Conservation (phyloP, 2,888 invertebrate species). For the Agriotes lineatus region DNA sequence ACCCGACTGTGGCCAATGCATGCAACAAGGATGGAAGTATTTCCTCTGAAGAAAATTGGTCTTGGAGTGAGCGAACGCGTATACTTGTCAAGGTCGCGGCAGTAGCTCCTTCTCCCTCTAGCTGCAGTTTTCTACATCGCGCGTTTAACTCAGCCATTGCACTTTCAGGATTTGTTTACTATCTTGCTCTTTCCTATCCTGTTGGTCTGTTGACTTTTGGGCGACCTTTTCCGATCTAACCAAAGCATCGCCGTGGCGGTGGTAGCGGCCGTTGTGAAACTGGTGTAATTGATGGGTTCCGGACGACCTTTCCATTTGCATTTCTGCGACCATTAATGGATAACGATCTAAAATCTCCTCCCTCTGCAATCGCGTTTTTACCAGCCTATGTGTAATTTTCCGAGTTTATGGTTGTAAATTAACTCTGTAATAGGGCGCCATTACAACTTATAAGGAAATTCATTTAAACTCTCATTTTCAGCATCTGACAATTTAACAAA, state of each 20-base stretch:
- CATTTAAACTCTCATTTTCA: too few species aligned
- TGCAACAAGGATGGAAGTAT: neutral
- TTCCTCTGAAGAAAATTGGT: slow-evolving; percentile 9
- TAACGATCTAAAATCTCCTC: too few species aligned
- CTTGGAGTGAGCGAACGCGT: slow-evolving; percentile 24
- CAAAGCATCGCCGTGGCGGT: neutral
- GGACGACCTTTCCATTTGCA: neutral
- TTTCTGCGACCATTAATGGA: too few species aligned
- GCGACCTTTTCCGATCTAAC: neutral
- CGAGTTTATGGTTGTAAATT: too few species aligned
- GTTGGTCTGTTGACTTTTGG: neutral
- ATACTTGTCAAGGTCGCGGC: slow-evolving; percentile 29
- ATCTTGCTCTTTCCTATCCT: neutral
- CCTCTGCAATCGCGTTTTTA: too few species aligned
- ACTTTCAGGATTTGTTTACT: too few species aligned
- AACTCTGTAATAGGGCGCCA: too few species aligned
- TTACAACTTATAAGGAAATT: too few species aligned
- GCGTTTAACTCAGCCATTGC: too few species aligned
- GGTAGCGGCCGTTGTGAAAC: too few species aligned
- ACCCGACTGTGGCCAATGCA: neutral
- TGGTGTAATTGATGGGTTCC: neutral
- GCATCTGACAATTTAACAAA: too few species aligned
- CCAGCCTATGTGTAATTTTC: too few species aligned
- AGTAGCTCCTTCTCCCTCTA: neutral
- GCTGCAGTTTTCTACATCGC: neutral